Conservation (phyloP, 2,797 vertebrate species). For the Esox masquinongy region DNA sequence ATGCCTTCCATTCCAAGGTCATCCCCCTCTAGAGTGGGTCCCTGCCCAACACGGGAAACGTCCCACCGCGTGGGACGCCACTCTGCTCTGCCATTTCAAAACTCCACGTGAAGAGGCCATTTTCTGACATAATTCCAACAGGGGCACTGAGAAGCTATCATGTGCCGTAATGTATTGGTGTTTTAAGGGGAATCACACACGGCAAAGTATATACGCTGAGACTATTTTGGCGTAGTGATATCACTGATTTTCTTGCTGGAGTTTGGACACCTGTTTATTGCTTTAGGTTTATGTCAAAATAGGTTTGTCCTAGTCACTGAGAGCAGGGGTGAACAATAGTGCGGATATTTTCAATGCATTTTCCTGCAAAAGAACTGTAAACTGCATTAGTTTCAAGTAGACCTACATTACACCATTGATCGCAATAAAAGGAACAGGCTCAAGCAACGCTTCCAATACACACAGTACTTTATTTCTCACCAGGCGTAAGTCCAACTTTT, state of each 20-base stretch:
- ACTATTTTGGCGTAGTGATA: conserved; percentile 13
- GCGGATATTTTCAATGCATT: no score
- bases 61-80: not conserved
- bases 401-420: no score
- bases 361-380: no score
- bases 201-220: conserved; percentile 14
- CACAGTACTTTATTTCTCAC: not conserved
- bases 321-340: no score
- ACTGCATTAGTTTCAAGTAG: no score
- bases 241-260: conserved; percentile 28
- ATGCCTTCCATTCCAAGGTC: conserved; percentile 68
- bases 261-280: conserved; percentile 10
- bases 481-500: not conserved
- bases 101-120: not conserved
- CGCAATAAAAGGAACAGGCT: not conserved
- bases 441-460: not conserved
- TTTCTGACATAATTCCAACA: conserved; percentile 52
- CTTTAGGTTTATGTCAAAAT: conserved; percentile 2
- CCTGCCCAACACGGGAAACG: conserved; percentile 39
- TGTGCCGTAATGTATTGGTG: conserved; percentile 37
- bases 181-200: conserved; percentile 49
- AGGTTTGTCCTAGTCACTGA: not conserved
- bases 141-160: conserved; percentile 52
- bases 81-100: not conserved
- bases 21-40: conserved; percentile 69